A percentile compares a stretch with the other conserved stretches of the same genome.
Evolutionary conservation across 2,888 invertebrate species (phyloP).

Genomic region (Willowsia nigromaculata): DNA sequence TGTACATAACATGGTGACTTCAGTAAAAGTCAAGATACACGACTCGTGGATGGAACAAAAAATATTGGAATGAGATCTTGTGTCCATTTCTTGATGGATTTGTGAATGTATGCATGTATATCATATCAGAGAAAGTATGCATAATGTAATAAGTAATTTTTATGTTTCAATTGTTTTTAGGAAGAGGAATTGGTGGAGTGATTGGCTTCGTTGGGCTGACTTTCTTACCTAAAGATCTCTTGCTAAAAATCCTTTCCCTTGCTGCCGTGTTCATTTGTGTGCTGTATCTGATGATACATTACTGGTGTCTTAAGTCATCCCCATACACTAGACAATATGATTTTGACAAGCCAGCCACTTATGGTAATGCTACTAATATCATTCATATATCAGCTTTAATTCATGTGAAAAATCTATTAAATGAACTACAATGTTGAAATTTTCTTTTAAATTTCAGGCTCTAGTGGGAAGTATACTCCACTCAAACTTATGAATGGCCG

Average conservation of each 20-base stretch:
- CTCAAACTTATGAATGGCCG: constrained; percentile 75
- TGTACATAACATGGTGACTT: not conserved
- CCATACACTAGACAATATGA: constrained; percentile 75
- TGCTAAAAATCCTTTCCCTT: constrained; percentile 75
- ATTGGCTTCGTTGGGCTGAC: constrained; percentile 73
- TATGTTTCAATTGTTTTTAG: constrained; percentile 51
- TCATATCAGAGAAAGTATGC: not conserved
- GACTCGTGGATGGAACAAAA: too few species aligned
- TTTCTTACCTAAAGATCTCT: constrained; percentile 73
- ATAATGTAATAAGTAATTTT: not conserved
- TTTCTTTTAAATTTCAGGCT: constrained; percentile 69
- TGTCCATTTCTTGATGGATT: too few species aligned
- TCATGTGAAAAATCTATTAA: constrained; percentile 2
- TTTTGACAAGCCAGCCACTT: constrained; percentile 70
- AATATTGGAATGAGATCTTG: too few species aligned
- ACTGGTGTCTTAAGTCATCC: constrained; percentile 76
- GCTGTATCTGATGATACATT: constrained; percentile 74
- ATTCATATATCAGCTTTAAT: not conserved
- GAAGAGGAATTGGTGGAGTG: constrained; percentile 77
- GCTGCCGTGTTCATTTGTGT: constrained; percentile 74
- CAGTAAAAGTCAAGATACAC: too few species aligned
- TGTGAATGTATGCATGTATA: not conserved
- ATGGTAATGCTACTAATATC: constrained; percentile 48
- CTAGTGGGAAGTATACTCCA: constrained; percentile 77
- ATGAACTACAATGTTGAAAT: not conserved